Evolutionary conservation across 2,113 vertebrate genomes (phyloP).

Genomic region (Rhinopomastus cyanomelas): DNA sequence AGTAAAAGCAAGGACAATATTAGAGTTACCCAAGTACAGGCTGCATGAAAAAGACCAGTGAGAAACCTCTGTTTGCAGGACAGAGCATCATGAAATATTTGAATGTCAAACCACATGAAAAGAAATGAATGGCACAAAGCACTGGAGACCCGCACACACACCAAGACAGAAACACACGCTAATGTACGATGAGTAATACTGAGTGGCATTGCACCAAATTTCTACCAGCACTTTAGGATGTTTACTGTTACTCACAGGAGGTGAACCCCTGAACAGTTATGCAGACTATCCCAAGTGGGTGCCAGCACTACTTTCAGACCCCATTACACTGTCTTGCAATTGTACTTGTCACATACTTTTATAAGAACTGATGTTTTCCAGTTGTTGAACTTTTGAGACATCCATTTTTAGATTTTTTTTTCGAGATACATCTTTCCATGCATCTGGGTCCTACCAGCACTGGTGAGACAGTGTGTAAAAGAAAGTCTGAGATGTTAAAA

Average conservation of each 20-base stretch:
- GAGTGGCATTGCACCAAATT: neutral
- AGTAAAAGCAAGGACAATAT: neutral
- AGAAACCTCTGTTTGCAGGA: neutral
- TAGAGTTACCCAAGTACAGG: neutral
- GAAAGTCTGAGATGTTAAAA: neutral
- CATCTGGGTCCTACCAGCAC: neutral
- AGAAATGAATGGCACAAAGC: neutral
- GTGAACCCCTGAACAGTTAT: conserved; percentile 58
- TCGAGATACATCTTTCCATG: neutral
- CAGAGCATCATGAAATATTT: neutral
- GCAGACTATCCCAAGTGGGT: conserved; percentile 12
- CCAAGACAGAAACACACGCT: neutral
- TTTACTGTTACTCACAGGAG: conserved; percentile 62
- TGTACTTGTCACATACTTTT: neutral
- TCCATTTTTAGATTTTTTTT: neutral
- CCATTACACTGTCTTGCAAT: neutral
- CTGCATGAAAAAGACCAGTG: neutral
- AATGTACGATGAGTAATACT: neutral
- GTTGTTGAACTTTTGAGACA: neutral
- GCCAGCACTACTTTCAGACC: conserved; percentile 20
- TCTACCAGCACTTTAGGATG: conserved; percentile 1
- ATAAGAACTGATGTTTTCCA: conserved; percentile 25
- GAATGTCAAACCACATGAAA: neutral
- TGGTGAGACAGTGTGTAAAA: neutral
- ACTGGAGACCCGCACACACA: neutral